Evolutionary conservation across 2,888 invertebrate genomes (phyloP).

Genomic region (Odontomyia ornata): DNA sequence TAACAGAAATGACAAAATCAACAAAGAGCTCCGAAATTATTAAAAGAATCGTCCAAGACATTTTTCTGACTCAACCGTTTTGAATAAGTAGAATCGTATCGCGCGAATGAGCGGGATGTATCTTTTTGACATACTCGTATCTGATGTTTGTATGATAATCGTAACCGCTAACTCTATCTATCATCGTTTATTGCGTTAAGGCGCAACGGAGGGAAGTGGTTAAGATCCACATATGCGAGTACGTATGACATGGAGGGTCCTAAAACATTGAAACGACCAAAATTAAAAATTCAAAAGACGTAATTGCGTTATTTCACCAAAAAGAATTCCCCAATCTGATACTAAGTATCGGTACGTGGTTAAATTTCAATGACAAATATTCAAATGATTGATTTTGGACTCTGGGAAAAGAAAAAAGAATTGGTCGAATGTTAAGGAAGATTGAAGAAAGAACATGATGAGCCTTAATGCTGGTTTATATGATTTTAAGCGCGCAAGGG

Average conservation of each 20-base stretch:
- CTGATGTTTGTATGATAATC: neutral
- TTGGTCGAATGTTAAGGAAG: no score
- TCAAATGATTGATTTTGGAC: constrained; percentile 41
- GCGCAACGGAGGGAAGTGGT: no score
- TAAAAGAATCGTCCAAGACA: neutral
- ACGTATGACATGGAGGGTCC: neutral
- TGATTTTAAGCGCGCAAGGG: no score
- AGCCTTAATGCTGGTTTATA: no score
- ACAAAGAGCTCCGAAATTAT: neutral
- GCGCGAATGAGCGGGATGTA: no score
- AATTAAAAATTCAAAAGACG: constrained; percentile 36
- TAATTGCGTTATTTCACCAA: constrained; percentile 42
- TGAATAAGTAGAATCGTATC: no score
- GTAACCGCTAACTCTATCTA: neutral
- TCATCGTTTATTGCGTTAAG: neutral
- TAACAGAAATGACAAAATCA: neutral
- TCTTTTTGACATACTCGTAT: no score
- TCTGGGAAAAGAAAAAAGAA: constrained; percentile 15
- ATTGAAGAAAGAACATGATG: no score
- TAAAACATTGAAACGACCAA: constrained; percentile 22
- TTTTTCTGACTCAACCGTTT: neutral
- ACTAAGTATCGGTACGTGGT: constrained; percentile 40
- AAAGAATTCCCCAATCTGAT: constrained; percentile 41
- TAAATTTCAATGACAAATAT: constrained; percentile 42
- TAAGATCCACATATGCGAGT: neutral